phyloP scores from a whole-genome alignment of 2,113 vertebrate genomes.

The Phainopepla nitens region DNA sequence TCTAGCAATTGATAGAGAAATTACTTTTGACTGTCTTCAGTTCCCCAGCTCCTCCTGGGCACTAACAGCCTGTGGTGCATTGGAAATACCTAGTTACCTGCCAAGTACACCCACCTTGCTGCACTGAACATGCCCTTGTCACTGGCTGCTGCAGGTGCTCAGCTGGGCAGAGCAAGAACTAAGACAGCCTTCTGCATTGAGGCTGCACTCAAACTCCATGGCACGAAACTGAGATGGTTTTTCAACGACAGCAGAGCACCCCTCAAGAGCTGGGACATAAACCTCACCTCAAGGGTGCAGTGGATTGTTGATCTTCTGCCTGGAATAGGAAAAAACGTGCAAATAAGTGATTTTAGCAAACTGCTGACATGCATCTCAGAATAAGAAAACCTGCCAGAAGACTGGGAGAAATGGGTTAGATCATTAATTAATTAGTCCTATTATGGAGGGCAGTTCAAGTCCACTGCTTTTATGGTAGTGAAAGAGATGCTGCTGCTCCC shows the following conservation, averaged over 20 bases:
- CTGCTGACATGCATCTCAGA: neutral
- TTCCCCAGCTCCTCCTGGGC: neutral
- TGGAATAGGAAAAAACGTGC: neutral
- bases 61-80: neutral
- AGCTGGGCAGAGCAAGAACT: neutral
- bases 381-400: neutral
- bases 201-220: neutral
- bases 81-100: neutral
- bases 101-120: neutral
- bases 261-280: neutral
- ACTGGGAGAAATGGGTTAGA: neutral
- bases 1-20: neutral
- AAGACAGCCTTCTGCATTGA: neutral
- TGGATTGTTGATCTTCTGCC: neutral
- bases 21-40: fast-evolving
- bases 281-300: neutral
- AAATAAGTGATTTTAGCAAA: neutral
- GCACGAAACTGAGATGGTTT: neutral
- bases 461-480: neutral
- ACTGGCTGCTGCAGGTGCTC: neutral
- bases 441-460: neutral
- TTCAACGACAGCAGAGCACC: neutral
- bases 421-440: neutral
- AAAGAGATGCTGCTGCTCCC: neutral
- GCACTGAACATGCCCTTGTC: neutral